phyloP scores from a whole-genome alignment of 2,888 invertebrate species.

The Bhutanitis thaidina region DNA sequence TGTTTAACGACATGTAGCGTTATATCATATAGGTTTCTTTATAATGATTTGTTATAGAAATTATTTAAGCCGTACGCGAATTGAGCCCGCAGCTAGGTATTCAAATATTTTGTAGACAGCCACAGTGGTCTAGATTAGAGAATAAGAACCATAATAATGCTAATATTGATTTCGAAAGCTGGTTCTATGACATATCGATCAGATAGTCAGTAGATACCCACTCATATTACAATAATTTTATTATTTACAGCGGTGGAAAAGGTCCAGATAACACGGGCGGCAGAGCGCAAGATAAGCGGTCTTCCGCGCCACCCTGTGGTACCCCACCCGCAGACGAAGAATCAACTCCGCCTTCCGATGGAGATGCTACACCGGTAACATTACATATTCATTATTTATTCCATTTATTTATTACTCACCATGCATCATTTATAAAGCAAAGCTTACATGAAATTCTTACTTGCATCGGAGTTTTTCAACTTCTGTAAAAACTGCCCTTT shows the following conservation, averaged over 20 bases:
- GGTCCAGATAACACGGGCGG: slow-evolving; percentile 42
- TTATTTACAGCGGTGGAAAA: slow-evolving; percentile 44
- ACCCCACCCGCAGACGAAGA: slow-evolving; percentile 68
- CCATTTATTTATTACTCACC: neutral
- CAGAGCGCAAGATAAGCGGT: slow-evolving; percentile 53
- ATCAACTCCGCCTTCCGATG: slow-evolving; percentile 52
- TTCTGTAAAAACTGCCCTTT: too few species aligned
- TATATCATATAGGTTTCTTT: too few species aligned
- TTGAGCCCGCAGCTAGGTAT: neutral
- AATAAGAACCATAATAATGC: too few species aligned
- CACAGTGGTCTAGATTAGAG: too few species aligned
- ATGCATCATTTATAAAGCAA: too few species aligned
- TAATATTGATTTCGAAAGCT: too few species aligned
- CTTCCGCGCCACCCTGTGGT: slow-evolving; percentile 56
- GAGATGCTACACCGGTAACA: slow-evolving; percentile 65
- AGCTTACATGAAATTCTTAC: too few species aligned
- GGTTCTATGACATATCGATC: too few species aligned
- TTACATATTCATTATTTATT: neutral
- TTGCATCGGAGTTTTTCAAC: too few species aligned
- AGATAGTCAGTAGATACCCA: too few species aligned
- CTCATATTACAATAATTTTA: too few species aligned
- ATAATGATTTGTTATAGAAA: neutral
- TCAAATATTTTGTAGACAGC: neutral
- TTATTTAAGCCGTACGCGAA: neutral
- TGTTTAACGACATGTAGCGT: too few species aligned